Conservation (phyloP, 2,113 vertebrate species). For the Capreolus pygargus region DNA sequence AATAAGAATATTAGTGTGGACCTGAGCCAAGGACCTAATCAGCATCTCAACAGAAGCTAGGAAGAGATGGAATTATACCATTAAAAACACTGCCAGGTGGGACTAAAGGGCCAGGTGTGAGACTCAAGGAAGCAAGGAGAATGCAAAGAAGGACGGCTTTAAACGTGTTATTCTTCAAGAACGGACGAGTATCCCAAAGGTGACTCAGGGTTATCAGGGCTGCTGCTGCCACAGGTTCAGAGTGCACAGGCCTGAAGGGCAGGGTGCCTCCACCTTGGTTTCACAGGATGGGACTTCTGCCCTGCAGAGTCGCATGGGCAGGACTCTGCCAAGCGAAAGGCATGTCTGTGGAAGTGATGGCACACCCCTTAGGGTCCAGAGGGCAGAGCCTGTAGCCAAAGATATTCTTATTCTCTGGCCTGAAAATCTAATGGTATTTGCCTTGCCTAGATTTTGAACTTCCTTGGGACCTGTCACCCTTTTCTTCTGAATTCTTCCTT, state of each 20-base stretch:
- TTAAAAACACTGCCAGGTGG: neutral
- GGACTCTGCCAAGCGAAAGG: neutral
- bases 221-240: neutral
- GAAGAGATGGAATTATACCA: neutral
- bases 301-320: neutral
- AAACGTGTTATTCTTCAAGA: neutral
- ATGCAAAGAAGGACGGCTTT: neutral
- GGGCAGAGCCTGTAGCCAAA: neutral
- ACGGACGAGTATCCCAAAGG: neutral
- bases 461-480: neutral
- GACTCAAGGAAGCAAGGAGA: neutral
- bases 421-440: constrained; percentile 5
- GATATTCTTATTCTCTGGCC: neutral
- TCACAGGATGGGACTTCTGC: neutral
- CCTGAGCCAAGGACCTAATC: neutral
- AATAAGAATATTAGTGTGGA: neutral
- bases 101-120: neutral
- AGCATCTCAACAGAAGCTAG: neutral
- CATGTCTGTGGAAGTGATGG: neutral
- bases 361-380: neutral
- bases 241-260: neutral
- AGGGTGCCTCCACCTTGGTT: neutral
- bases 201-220: neutral
- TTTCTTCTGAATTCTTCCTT: neutral
- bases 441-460: neutral